Evolutionary conservation across 53 echinoderm and acorn worm genomes (phyloP).

Genomic region (Echinarachnius parma): DNA sequence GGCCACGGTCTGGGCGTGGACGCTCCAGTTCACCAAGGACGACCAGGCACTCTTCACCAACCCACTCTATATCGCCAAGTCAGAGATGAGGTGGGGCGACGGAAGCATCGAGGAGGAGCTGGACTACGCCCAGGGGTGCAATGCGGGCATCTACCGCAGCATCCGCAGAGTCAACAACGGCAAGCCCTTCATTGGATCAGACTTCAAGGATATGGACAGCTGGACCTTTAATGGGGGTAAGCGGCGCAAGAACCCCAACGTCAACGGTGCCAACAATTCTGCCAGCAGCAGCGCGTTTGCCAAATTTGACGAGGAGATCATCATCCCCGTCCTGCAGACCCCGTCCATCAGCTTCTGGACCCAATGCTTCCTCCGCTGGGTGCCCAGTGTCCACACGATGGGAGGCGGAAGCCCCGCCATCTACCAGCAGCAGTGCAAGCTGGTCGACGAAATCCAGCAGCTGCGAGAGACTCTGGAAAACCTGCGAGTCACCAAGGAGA

Average conservation of each 20-base stretch:
- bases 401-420: slow-evolving; percentile 74
- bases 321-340: slow-evolving; percentile 60
- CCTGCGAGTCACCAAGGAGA: slow-evolving; percentile 48
- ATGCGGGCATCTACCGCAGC: slow-evolving; percentile 74
- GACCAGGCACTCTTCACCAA: slow-evolving; percentile 97
- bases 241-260: slow-evolving; percentile 50
- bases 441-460: slow-evolving; percentile 95
- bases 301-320: slow-evolving; percentile 42
- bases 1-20: slow-evolving; percentile 97
- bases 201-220: slow-evolving; percentile 48
- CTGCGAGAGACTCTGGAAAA: slow-evolving; percentile 72
- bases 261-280: slow-evolving; percentile 64
- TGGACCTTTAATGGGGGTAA: slow-evolving; percentile 39
- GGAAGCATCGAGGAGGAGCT: slow-evolving; percentile 26
- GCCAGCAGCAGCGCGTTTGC: slow-evolving; percentile 59
- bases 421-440: slow-evolving; percentile 90
- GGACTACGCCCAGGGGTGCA: slow-evolving; percentile 76
- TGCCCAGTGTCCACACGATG: slow-evolving; percentile 87
- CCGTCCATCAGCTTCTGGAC: slow-evolving; percentile 92
- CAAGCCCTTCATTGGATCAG: slow-evolving; percentile 23
- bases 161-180: slow-evolving; percentile 36
- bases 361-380: slow-evolving; percentile 83
- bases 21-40: slow-evolving; percentile 78
- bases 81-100: slow-evolving; percentile 47
- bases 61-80: slow-evolving; percentile 80